phyloP scores from a whole-genome alignment of 2,113 vertebrate species.

The Gnathonemus longibarbis region DNA sequence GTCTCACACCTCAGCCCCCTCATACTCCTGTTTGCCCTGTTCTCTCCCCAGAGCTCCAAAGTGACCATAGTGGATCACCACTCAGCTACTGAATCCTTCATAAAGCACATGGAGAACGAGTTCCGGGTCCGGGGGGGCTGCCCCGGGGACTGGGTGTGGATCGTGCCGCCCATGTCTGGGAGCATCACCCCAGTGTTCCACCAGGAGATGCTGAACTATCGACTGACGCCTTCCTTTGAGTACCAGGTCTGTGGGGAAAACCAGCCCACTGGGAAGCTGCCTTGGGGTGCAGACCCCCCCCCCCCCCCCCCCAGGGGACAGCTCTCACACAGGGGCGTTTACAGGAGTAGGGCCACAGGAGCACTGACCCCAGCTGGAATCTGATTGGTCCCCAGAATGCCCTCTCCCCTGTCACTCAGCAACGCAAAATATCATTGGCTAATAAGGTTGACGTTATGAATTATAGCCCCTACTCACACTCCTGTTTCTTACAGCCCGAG shows the following conservation, averaged over 20 bases:
- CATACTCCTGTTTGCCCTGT: not conserved
- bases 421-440: not conserved
- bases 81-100: conserved; percentile 94
- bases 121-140: conserved; percentile 87
- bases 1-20: not conserved
- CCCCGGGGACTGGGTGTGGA: conserved; percentile 97
- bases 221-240: conserved; percentile 88
- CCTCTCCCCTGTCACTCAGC: not conserved
- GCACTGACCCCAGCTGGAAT: not conserved
- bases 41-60: conserved; percentile 72
- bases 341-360: not conserved
- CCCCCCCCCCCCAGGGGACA: not conserved
- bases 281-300: not conserved
- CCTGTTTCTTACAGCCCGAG: conserved; percentile 63
- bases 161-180: conserved; percentile 94
- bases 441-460: not conserved
- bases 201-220: conserved; percentile 98
- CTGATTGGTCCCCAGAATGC: not conserved
- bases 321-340: not conserved
- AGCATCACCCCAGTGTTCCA: conserved; percentile 96
- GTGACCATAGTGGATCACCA: conserved; percentile 98
- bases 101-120: conserved; percentile 98
- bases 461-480: not conserved
- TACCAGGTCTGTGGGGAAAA: conserved; percentile 78
- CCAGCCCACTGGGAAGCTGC: not conserved